Evolutionary conservation across 2,888 invertebrate species (phyloP).

Genomic region (Xylophagus ater): DNA sequence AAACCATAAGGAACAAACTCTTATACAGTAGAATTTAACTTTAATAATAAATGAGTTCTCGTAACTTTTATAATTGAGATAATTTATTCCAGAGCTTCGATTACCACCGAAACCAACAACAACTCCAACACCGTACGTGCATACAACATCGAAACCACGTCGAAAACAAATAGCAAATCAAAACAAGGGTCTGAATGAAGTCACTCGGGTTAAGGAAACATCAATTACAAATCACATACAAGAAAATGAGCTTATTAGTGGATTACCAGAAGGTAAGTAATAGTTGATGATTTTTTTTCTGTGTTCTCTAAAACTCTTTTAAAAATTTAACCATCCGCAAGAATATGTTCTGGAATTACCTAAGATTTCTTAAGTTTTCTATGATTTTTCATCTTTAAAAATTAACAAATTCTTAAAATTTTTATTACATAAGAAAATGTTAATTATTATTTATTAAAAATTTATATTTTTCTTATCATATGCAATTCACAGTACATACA

Average conservation of each 20-base stretch:
- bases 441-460: background rate
- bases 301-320: background rate
- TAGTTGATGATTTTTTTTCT: constrained; percentile 17
- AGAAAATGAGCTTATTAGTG: constrained; percentile 30
- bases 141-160: constrained; percentile 34
- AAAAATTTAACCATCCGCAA: background rate
- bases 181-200: constrained; percentile 38
- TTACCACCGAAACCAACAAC: constrained; percentile 37
- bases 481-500: constrained; percentile 30
- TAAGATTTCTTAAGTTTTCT: too few species aligned
- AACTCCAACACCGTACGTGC: constrained; percentile 31
- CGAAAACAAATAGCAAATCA: constrained; percentile 29
- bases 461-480: constrained; percentile 3
- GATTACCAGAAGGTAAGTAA: constrained; percentile 24
- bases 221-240: constrained; percentile 35
- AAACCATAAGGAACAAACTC: too few species aligned
- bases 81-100: constrained; percentile 36
- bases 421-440: too few species aligned
- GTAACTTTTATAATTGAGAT: constrained; percentile 22
- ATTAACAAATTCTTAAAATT: too few species aligned
- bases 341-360: background rate
- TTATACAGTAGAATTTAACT: too few species aligned
- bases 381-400: too few species aligned
- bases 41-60: constrained; percentile 11
- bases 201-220: constrained; percentile 36